These are phyloP conservation scores for Cettia cetti DNA, from an alignment of 2,113 vertebrate species.

Conservation along the genomic window DNA sequence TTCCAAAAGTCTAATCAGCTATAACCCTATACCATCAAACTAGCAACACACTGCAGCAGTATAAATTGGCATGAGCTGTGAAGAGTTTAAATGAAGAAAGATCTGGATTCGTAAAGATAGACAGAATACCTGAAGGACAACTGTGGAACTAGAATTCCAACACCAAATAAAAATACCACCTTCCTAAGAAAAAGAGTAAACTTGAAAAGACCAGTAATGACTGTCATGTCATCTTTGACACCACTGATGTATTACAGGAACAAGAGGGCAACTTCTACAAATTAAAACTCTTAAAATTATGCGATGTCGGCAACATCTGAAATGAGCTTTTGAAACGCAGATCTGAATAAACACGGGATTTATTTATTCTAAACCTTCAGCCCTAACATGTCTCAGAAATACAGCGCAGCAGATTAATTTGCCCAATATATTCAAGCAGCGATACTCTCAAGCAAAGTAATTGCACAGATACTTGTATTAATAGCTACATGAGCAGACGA, in stretches of 20 bases:
- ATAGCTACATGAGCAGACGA: slow-evolving; percentile 3
- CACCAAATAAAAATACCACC: neutral
- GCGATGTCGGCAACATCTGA: neutral
- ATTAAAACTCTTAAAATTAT: slow-evolving; percentile 35
- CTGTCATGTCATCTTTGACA: slow-evolving; percentile 3
- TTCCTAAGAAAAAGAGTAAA: neutral
- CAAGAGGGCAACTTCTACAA: slow-evolving; percentile 37
- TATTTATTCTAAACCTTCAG: slow-evolving; percentile 20
- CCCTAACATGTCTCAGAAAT: neutral
- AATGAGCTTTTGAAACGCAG: neutral
- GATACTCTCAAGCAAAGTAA: slow-evolving; percentile 20
- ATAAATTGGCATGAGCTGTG: neutral
- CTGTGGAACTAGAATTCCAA: neutral
- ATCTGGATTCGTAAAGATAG: neutral
- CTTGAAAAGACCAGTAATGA: neutral
- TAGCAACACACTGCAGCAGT: neutral
- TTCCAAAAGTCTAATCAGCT: neutral
- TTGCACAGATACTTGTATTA: slow-evolving; percentile 31
- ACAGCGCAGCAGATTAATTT: slow-evolving; percentile 18
- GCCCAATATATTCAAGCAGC: slow-evolving; percentile 4
- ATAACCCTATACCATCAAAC: neutral
- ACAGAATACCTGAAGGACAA: neutral
- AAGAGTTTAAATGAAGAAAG: neutral
- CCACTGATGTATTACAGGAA: neutral
- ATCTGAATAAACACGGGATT: neutral